A percentile compares a stretch with the other conserved stretches of the same genome.
These are phyloP conservation scores for Ceyx cyanopectus DNA, from an alignment of 2,113 vertebrate genomes.

Conservation along the genomic window DNA sequence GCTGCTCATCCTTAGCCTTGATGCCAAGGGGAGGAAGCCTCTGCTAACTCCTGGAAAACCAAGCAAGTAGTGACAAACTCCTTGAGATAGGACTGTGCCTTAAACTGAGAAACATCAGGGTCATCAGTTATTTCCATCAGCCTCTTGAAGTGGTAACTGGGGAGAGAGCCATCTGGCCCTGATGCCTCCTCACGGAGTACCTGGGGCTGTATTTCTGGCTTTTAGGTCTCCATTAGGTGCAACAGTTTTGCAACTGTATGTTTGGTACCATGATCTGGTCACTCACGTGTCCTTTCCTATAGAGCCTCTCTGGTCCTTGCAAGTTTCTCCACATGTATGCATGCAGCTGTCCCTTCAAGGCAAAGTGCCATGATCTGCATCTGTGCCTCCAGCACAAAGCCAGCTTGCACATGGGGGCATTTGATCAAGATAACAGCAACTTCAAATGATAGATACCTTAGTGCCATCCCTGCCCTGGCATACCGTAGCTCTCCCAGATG, in stretches of 20 bases:
- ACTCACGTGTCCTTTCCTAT: not conserved
- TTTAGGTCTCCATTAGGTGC: not conserved
- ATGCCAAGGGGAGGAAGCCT: not conserved
- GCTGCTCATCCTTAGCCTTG: not conserved
- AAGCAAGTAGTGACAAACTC: not conserved
- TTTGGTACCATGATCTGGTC: not conserved
- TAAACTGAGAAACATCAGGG: not conserved
- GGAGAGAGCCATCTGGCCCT: not conserved
- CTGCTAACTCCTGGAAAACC: not conserved
- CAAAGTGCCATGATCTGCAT: accelerated
- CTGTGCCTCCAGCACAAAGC: not conserved
- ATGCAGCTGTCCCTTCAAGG: not conserved
- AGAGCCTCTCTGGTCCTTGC: not conserved
- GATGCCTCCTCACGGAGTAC: not conserved
- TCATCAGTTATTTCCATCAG: not conserved
- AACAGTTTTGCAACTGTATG: not conserved
- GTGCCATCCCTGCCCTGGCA: not conserved
- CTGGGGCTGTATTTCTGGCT: not conserved
- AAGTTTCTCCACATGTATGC: accelerated
- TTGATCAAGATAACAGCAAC: not conserved
- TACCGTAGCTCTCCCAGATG: not conserved
- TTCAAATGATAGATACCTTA: not conserved
- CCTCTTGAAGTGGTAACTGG: not conserved
- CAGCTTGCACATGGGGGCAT: accelerated
- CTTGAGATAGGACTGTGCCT: not conserved